Percentiles rank a stretch among this genome's conserved stretches.
Evolutionary conservation across 2,113 vertebrate species (phyloP).

Genomic region (Centropristis striata): DNA sequence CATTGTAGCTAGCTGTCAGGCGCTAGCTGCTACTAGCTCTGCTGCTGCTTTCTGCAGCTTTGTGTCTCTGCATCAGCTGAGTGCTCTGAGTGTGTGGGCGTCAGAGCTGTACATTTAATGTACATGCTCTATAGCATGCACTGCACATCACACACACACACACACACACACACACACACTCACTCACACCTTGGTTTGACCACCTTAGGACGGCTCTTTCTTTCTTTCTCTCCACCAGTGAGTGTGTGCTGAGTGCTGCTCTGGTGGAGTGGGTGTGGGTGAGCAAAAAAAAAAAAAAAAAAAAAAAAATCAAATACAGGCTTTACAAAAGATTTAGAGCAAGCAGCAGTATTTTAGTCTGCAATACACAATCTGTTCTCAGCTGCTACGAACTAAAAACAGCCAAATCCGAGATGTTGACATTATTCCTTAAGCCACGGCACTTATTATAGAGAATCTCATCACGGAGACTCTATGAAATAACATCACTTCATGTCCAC

Average conservation of each 20-base stretch:
- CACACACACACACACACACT: not conserved
- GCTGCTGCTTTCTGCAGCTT: slow-evolving; percentile 37
- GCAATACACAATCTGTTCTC: slow-evolving; percentile 28
- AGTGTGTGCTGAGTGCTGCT: slow-evolving; percentile 50
- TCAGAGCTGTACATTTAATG: slow-evolving; percentile 59
- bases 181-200: slow-evolving; percentile 43
- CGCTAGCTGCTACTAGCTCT: slow-evolving; percentile 28
- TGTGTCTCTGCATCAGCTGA: slow-evolving; percentile 61
- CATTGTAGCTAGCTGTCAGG: slow-evolving; percentile 41
- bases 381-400: slow-evolving; percentile 28
- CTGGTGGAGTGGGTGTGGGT: slow-evolving; percentile 68
- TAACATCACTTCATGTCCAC: slow-evolving; percentile 26
- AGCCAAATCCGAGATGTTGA: slow-evolving; percentile 43
- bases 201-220: slow-evolving; percentile 61
- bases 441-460: slow-evolving; percentile 38
- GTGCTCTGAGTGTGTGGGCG: slow-evolving; percentile 59
- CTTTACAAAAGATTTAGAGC: slow-evolving; percentile 49
- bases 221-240: slow-evolving; percentile 50
- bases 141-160: slow-evolving; percentile 27
- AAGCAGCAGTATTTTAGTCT: slow-evolving; percentile 52
- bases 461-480: slow-evolving; percentile 13
- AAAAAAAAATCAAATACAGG: slow-evolving; percentile 25
- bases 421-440: slow-evolving; percentile 32
- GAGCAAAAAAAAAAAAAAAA: slow-evolving; percentile 45
- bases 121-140: slow-evolving; percentile 48